Percentiles rank a stretch among this genome's conserved stretches.
These are phyloP conservation scores for Pachydiplax longipennis DNA, from an alignment of 2,888 invertebrate species.

Conservation along the genomic window DNA sequence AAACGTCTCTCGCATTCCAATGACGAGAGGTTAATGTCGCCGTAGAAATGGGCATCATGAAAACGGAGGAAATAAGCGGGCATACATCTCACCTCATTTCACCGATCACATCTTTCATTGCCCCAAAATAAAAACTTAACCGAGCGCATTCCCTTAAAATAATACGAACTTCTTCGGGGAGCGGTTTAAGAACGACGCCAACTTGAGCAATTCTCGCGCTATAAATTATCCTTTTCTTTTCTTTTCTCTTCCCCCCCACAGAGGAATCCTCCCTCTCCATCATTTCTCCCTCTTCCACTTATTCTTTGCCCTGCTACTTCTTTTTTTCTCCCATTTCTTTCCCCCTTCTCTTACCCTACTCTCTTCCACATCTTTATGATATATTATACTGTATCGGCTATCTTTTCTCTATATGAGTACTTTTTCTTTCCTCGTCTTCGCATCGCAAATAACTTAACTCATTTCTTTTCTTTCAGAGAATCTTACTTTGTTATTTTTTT, in stretches of 20 bases:
- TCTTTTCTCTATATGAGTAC: not conserved
- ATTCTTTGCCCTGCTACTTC: not conserved
- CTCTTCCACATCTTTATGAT: not conserved
- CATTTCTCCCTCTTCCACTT: not conserved
- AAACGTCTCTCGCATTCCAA: not conserved
- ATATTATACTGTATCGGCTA: not conserved
- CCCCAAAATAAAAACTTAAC: constrained; percentile 13
- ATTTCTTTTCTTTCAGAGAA: too few species aligned
- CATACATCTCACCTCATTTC: constrained; percentile 21
- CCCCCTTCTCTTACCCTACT: not conserved
- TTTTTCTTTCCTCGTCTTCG: not conserved
- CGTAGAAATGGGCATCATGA: not conserved
- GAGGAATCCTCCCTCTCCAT: not conserved
- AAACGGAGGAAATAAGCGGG: not conserved
- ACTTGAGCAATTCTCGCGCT: constrained; percentile 14
- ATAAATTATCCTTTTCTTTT: constrained; percentile 26
- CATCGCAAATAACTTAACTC: too few species aligned
- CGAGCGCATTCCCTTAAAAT: constrained; percentile 5
- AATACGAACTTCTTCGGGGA: not conserved
- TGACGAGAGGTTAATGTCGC: not conserved
- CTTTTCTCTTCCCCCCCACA: not conserved
- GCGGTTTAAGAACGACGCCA: constrained; percentile 10
- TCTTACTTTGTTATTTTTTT: too few species aligned
- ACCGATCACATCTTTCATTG: not conserved
- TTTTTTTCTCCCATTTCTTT: not conserved